Percentiles rank a stretch among this genome's conserved stretches.
Evolutionary conservation across 1,140 invertebrate genomes (phyloP).

Genomic region (Ceratosolen fusciceps): DNA sequence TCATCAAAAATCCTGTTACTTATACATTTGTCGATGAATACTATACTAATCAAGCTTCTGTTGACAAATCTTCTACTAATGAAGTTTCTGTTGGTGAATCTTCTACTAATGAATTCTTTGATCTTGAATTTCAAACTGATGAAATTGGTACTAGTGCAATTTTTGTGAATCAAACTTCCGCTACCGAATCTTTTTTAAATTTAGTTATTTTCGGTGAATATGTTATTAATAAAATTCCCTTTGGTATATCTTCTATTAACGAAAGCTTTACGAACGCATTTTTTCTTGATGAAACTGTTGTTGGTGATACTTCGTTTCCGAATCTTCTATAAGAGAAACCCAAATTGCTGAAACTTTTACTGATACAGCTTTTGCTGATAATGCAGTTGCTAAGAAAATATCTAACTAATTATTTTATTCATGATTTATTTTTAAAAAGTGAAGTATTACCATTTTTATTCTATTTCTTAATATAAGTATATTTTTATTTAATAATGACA

Average conservation of each 20-base stretch:
- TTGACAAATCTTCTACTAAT: neutral
- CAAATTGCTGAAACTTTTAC: neutral
- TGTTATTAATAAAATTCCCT: no score
- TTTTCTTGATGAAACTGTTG: neutral
- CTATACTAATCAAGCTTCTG: neutral
- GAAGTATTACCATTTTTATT: no score
- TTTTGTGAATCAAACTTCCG: neutral
- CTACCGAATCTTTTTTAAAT: neutral
- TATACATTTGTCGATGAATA: neutral
- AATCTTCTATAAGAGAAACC: no score
- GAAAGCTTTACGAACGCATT: neutral
- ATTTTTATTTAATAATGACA: no score
- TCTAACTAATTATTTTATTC: no score
- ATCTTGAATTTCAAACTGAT: neutral
- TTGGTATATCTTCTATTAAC: neutral
- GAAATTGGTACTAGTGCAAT: neutral
- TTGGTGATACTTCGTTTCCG: no score
- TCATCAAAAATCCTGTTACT: neutral
- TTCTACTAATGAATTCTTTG: neutral
- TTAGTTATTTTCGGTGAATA: neutral
- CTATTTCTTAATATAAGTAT: no score
- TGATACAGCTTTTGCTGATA: neutral
- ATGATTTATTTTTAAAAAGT: no score
- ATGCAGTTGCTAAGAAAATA: no score
- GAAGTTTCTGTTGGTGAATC: neutral